Base-by-base conservation (phyloP, 2,113 vertebrate species). In the Corythaeola cristata region DNA sequence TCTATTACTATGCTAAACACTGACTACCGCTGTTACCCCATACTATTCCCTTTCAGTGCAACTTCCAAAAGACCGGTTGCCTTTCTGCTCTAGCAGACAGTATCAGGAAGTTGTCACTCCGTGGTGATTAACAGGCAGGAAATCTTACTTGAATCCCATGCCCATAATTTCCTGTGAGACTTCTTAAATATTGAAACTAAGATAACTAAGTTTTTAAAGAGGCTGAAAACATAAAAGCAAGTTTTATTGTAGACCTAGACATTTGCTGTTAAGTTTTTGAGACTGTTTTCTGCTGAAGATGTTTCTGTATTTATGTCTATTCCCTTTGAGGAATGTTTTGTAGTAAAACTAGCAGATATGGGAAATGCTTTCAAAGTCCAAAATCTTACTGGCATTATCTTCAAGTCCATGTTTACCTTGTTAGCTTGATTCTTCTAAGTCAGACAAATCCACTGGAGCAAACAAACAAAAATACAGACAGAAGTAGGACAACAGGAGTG, bases 81-180 rank as follows among this genome's bases (percentile, higher is more conserved):
- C 4, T 47, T 20, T 68, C 16, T 63, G 7, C 67, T 77, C 4
- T 32, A 74, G 19, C 39, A 50, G 53, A 27, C 33, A 9, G 16
- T 44, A 22, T 71, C 60, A 91, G 74, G 66, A 94, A 85, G 44
- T 26, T 87, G 49, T 87, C 49, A 52, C 45, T 71, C 13, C 0
- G 0, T 37, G 13, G 30, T 73, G 52, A 75, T 87, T 82, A 94
- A 56, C 35, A 82, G 66, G 9, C 78, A 91, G 84, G 63, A 94
- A 94, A 53, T 62, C 35, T 88, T 89, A 37, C 33, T 87, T 62
- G 56, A 89, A 89, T 89, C 53, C 62, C 45, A 50, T 88, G 58
- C 23, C 49, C 9, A 21, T 73, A 41, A 79, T 85, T 90, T 96
- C 82, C 82, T 80, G 33, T 45, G 27, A 79, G 45, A 49, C 17